phyloP scores from a whole-genome alignment of 2,797 vertebrate species.

The Cryptoprocta ferox region DNA sequence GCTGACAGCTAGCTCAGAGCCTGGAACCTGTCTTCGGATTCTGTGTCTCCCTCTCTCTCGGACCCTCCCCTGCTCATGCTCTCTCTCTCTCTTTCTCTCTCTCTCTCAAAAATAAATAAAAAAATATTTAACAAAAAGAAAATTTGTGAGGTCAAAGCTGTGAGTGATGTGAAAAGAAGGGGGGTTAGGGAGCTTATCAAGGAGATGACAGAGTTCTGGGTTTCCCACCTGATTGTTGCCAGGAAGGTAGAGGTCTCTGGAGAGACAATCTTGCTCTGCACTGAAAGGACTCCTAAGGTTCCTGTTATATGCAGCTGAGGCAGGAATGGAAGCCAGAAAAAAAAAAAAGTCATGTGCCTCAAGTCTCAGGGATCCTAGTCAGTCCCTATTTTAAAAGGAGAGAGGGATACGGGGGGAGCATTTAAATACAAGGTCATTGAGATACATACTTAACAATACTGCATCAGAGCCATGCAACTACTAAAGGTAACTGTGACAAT shows the following conservation, averaged over 20 bases:
- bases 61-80: too few species aligned
- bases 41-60: too few species aligned
- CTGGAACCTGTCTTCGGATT: too few species aligned
- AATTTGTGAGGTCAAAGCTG: not conserved
- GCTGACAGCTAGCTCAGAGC: too few species aligned
- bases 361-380: not conserved
- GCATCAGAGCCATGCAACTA: not conserved
- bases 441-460: not conserved
- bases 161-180: not conserved
- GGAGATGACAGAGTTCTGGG: too few species aligned
- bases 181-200: not conserved
- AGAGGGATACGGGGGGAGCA: rapidly evolving
- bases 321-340: not conserved
- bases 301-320: not conserved
- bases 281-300: not conserved
- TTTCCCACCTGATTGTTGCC: not conserved
- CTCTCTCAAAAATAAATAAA: too few species aligned
- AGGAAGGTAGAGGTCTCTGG: not conserved
- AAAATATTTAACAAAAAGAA: too few species aligned
- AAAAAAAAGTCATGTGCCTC: not conserved
- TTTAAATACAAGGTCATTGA: not conserved
- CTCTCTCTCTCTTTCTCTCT: too few species aligned
- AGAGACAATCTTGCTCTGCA: rapidly evolving
- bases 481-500: not conserved
- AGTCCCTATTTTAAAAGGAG: not conserved